Conservation (phyloP, 1,140 invertebrate species). For the Pseudoatta argentina region DNA sequence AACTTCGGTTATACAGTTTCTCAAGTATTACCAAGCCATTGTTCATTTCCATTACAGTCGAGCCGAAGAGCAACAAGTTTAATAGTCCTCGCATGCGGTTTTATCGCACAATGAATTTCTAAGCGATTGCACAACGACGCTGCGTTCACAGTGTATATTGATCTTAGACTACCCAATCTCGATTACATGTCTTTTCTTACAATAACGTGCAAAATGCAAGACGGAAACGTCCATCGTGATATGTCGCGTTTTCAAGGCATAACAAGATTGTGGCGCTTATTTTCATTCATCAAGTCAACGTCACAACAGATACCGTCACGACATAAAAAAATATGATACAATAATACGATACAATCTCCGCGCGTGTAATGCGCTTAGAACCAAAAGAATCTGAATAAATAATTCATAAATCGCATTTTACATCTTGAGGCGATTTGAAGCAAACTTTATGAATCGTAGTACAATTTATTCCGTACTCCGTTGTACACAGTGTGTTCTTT, state of each 20-base stretch:
- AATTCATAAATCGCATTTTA: background rate
- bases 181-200: conserved; percentile 34
- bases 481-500: background rate
- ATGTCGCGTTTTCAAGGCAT: background rate
- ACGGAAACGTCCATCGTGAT: conserved; percentile 6
- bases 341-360: background rate
- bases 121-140: conserved; percentile 47
- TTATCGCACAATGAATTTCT: conserved; percentile 62
- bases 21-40: conserved; percentile 55
- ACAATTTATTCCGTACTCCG: background rate
- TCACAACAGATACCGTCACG: background rate
- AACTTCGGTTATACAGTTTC: conserved; percentile 11
- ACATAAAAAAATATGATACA: background rate
- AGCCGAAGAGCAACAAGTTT: conserved; percentile 61
- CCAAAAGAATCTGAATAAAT: background rate
- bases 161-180: conserved; percentile 30
- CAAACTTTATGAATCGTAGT: background rate
- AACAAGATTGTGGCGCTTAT: conserved; percentile 23
- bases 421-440: background rate
- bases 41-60: conserved; percentile 51
- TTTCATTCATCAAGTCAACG: conserved; percentile 11
- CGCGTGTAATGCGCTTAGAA: background rate
- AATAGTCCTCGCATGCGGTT: conserved; percentile 62
- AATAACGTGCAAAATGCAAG: conserved; percentile 34
- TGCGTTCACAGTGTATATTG: conserved; percentile 29